Conservation (phyloP, 2,113 vertebrate species). For the Hemiprocne comata region DNA sequence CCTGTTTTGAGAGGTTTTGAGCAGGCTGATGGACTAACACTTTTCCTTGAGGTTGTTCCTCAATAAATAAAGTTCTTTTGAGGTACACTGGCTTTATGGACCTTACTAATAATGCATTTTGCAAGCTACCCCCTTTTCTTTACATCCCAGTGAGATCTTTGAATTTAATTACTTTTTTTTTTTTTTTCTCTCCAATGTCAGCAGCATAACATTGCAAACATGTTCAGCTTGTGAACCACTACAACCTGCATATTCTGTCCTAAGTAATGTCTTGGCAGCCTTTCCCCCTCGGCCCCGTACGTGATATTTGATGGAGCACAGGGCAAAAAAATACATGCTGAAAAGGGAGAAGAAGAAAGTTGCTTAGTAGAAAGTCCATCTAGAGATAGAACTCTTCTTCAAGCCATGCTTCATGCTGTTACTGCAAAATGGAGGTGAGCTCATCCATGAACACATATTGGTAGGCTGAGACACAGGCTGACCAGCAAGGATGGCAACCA, state of each 20-base stretch:
- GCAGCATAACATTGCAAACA: background rate
- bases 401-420: background rate
- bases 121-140: background rate
- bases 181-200: background rate
- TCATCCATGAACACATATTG: background rate
- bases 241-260: background rate
- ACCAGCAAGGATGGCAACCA: background rate
- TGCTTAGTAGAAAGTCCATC: background rate
- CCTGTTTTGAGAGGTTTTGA: background rate
- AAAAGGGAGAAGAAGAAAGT: background rate
- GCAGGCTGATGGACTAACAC: background rate
- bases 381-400: background rate
- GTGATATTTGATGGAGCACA: background rate
- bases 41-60: background rate
- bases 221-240: background rate
- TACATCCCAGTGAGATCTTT: background rate
- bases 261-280: background rate
- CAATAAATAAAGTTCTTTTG: background rate
- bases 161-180: background rate
- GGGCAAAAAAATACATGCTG: background rate
- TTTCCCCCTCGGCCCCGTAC: background rate
- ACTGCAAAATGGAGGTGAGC: background rate
- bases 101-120: background rate
- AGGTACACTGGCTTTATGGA: background rate
- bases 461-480: background rate